A percentile compares a stretch with the other conserved stretches of the same genome.
These are phyloP conservation scores for Toxonevra muliebris DNA, from an alignment of 2,888 invertebrate genomes.

Conservation along the genomic window DNA sequence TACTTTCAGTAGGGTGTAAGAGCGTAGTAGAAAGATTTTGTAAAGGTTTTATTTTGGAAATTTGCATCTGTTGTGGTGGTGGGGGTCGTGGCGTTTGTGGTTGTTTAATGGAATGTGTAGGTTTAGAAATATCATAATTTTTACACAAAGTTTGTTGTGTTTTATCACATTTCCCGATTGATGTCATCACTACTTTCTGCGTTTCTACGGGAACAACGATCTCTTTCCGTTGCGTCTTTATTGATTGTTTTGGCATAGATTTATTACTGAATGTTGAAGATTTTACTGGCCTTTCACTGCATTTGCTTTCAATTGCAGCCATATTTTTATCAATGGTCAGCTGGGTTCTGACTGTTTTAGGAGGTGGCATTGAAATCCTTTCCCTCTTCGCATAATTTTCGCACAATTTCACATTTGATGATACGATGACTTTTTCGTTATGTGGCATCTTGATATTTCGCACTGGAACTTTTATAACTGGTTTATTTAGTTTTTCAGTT, in stretches of 20 bases:
- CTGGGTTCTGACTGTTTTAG: not conserved
- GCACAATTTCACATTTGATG: not conserved
- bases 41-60: no score
- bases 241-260: not conserved
- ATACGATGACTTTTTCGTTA: no score
- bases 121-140: no score
- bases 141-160: no score
- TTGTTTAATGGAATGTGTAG: no score
- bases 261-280: not conserved
- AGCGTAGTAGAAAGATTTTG: not conserved
- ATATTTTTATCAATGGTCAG: not conserved
- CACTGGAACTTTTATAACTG: not conserved
- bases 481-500: not conserved
- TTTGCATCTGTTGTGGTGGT: constrained; percentile 11
- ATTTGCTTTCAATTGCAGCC: not conserved
- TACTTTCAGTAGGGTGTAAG: constrained; percentile 11
- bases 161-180: no score
- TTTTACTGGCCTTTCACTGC: not conserved
- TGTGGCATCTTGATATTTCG: not conserved
- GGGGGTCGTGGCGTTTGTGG: not conserved
- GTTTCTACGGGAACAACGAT: no score
- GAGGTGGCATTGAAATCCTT: not conserved
- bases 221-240: no score
- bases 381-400: not conserved
- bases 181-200: no score